Evolutionary conservation across 2,888 invertebrate genomes (phyloP), one percentile per base, ranked within the genome.

Genomic region (Atrina japonica): DNA sequence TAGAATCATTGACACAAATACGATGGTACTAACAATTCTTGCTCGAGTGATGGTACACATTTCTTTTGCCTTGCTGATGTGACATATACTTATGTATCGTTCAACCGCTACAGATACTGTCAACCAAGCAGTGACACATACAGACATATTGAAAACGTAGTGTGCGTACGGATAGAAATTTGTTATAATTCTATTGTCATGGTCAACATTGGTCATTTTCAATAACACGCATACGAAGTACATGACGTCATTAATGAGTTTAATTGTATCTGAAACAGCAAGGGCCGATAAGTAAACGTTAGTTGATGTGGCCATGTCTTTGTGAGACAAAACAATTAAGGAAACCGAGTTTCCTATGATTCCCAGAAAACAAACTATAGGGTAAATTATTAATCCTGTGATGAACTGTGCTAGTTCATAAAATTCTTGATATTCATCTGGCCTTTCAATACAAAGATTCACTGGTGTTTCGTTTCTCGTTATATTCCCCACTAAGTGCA

Each of bases 31-130:
- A 40, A 86, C 83, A 43, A 85, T 70, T 23, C 82, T 69, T 2
- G 89, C 86, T n/a, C 87, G 61, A 6, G 76, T 69, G 29, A 83
- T 78, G 0, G 84, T 86, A 50, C 85, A 83, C 49, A 84, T 77
- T 23, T 83, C 75, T 40, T 80, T 81, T 0, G 85, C 84, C 35
- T 77, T 77, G 1, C 82, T 81, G 5, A 88, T 86, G 58, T 86
- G 84, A 58, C 86, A 88, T 6, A 88, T 86, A 5, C 85, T 82
- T n/a, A 88, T 81, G 67, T 85, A 88, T 0, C 88, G 71, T 72
- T 88, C 88, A 16, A 86, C 80, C 0, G 88, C 88, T 11, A 88
- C 88, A 0, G 87, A 85, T 1, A 88, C 85, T 1, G 88, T 88
- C 23, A 88, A 68, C 88, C 88, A 88, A 2, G 88, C 82, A 0